phyloP scores from a whole-genome alignment of 2,113 vertebrate species.

The Zeus faber region DNA sequence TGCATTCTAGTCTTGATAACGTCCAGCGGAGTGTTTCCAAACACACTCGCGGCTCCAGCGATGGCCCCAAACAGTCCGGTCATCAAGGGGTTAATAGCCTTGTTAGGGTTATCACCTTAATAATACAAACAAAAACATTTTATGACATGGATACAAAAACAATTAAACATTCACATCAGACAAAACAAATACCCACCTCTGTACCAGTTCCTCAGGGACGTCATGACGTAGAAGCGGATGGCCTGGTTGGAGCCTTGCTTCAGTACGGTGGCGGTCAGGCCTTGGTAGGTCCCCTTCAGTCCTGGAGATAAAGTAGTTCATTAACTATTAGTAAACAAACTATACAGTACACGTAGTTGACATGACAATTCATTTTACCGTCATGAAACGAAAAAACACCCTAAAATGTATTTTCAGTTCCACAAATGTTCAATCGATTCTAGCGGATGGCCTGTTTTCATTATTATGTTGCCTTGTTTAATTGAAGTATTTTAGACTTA shows the following conservation, averaged over 20 bases:
- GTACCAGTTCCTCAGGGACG: conserved; percentile 94
- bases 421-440: too few species aligned
- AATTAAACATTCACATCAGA: background rate
- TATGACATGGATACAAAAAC: background rate
- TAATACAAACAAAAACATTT: background rate
- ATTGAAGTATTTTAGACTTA: too few species aligned
- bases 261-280: conserved; percentile 89
- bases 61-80: conserved; percentile 87
- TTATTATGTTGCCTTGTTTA: too few species aligned
- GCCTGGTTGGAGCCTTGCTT: conserved; percentile 98
- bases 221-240: conserved; percentile 97
- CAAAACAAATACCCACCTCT: conserved; percentile 75
- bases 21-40: conserved; percentile 94
- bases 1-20: conserved; percentile 98
- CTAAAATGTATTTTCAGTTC: too few species aligned
- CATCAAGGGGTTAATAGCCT: conserved; percentile 85
- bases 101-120: conserved; percentile 73
- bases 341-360: too few species aligned
- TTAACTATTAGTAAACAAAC: too few species aligned
- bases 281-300: conserved; percentile 91
- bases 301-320: conserved; percentile 71
- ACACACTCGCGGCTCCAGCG: conserved; percentile 91
- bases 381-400: too few species aligned
- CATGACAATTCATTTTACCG: too few species aligned
- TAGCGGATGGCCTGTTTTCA: too few species aligned